Conservation (phyloP, 2,797 vertebrate species). For the Enoplosus armatus region DNA sequence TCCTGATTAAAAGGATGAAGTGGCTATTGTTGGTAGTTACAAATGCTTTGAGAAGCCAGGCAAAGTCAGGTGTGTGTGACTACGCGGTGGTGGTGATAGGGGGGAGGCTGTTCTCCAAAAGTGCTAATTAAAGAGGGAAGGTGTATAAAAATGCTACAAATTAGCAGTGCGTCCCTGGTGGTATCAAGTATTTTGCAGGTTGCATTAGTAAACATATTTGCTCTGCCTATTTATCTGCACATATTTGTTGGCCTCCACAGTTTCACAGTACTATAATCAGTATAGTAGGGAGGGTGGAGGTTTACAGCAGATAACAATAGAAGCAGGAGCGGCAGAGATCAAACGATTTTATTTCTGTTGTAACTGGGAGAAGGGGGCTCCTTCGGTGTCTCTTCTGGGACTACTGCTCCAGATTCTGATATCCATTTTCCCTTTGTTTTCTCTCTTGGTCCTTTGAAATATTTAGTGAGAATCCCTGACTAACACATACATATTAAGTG, state of each 20-base stretch:
- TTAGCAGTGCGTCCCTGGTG: slow-evolving; percentile 63
- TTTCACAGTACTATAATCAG: slow-evolving; percentile 36
- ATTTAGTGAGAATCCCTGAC: slow-evolving; percentile 73
- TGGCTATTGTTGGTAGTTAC: slow-evolving; percentile 27
- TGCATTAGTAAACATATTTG: slow-evolving; percentile 72
- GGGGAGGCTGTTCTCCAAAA: slow-evolving; percentile 41
- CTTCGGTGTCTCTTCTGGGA: slow-evolving; percentile 75
- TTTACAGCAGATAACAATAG: slow-evolving; percentile 74
- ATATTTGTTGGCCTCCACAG: slow-evolving; percentile 51
- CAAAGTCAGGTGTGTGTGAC: slow-evolving; percentile 51
- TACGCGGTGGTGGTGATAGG: not conserved
- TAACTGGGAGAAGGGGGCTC: slow-evolving; percentile 75
- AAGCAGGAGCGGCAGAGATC: slow-evolving; percentile 74
- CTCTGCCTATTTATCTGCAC: slow-evolving; percentile 62
- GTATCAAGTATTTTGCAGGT: slow-evolving; percentile 73
- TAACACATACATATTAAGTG: slow-evolving; percentile 50
- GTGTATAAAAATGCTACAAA: slow-evolving; percentile 78
- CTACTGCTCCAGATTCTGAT: slow-evolving; percentile 81
- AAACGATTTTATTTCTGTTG: slow-evolving; percentile 82
- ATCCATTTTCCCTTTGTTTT: slow-evolving; percentile 81
- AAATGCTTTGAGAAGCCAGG: slow-evolving; percentile 20
- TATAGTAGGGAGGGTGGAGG: slow-evolving; percentile 46
- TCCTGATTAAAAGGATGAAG: slow-evolving; percentile 22
- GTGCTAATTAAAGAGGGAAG: slow-evolving; percentile 78
- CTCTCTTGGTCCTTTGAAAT: slow-evolving; percentile 81